Evolutionary conservation across 2,113 vertebrate species (phyloP).

Genomic region (Oncorhynchus keta): DNA sequence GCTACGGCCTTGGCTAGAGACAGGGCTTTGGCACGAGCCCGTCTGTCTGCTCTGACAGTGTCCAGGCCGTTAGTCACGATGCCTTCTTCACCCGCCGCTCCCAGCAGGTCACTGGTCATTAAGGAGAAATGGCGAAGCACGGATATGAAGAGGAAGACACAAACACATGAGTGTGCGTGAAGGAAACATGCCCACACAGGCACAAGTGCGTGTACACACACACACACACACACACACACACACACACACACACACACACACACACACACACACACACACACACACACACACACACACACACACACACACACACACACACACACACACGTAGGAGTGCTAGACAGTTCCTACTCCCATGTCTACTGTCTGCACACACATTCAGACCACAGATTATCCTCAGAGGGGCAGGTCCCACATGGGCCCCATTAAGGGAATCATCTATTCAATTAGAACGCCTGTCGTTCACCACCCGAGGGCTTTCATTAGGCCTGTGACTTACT

Average conservation of each 20-base stretch:
- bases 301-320: background rate
- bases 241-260: background rate
- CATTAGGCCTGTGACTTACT: conserved; percentile 51
- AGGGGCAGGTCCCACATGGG: conserved; percentile 2
- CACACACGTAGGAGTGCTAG: background rate
- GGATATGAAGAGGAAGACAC: conserved; percentile 15
- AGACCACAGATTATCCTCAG: background rate
- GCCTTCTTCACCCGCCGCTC: conserved; percentile 46
- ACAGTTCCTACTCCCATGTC: background rate
- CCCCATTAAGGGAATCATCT: conserved; percentile 54
- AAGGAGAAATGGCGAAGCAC: conserved; percentile 54
- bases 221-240: background rate
- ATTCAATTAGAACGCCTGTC: conserved; percentile 55
- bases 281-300: too few relatives aligned
- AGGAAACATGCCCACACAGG: conserved; percentile 21
- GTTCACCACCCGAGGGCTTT: conserved; percentile 35
- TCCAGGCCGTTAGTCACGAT: conserved; percentile 59
- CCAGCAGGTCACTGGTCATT: conserved; percentile 64
- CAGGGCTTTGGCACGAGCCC: conserved; percentile 38
- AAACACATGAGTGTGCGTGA: conserved; percentile 2
- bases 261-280: too few relatives aligned
- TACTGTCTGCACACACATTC: background rate
- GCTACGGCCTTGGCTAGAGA: conserved; percentile 35
- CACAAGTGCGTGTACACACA: background rate
- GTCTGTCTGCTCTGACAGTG: too few relatives aligned